Evolutionary conservation across 2,113 vertebrate genomes (phyloP), one percentile per base, ranked within the genome.

Genomic region (Hoplias malabaricus): DNA sequence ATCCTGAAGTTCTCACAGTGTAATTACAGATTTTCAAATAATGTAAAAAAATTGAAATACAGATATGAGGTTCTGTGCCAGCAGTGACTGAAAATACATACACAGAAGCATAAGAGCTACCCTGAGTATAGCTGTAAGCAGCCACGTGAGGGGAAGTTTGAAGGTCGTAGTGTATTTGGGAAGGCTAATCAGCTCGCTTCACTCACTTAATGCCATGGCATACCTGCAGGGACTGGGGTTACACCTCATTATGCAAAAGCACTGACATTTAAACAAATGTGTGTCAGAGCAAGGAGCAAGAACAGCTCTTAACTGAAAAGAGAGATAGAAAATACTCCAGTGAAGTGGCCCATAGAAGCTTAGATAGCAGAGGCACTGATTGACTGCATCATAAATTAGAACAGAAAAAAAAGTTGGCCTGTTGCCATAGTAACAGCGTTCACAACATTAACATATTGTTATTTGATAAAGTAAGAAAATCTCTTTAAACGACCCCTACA

Each of bases 181-280:
- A 4, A 68, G 25, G 69, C 66, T 77, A 72, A 81, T 73, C 42
- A 73, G 62, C 31, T 77, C 33, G 1, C 14, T 48, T 27, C 31
- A 23, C 3, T 61, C 31, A 65, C 34, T 77, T 62, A 81, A 50
- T 73, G 23, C 23, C 42, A 69, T n/a, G 54, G 34, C 54, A 59
- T 54, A 38, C 72, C 54, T 77, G 62, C 31, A 29, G 66, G 65
- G 57, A 57, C 50, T 33, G 13, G 34, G 80, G 40, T 77, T 82
- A 40, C 53, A 72, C 53, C 80, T 67, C 61, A 81, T 73, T 73
- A 81, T 68, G 43, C 56, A 77, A 62, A 73, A 77, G 29, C 62
- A 73, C 3, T 81, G 80, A 61, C 74, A 81, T 77, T 81, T 81
- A 67, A 53, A 67, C 40, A 73, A 34, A 27, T 71, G 63, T 69